Evolutionary conservation across 2,888 invertebrate species (phyloP).

Genomic region (Furcula furcula): DNA sequence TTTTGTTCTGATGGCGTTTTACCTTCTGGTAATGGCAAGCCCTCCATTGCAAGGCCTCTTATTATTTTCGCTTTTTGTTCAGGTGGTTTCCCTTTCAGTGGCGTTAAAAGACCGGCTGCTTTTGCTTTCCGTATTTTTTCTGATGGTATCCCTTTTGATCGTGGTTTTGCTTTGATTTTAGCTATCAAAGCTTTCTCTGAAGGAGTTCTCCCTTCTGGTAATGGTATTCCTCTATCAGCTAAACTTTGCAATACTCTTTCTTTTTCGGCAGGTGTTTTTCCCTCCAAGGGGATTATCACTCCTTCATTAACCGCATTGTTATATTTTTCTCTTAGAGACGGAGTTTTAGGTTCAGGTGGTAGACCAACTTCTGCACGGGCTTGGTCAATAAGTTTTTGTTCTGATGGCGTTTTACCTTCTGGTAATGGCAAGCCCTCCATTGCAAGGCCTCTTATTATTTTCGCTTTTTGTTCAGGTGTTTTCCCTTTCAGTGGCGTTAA

Average conservation of each 20-base stretch:
- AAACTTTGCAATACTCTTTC: conserved; percentile 27
- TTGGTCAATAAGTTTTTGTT: conserved; percentile 32
- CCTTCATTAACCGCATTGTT: conserved; percentile 24
- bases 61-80: conserved; percentile 21
- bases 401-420: conserved; percentile 37
- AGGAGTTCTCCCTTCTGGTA: conserved; percentile 34
- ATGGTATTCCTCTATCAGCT: conserved; percentile 24
- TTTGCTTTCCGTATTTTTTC: conserved; percentile 30
- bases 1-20: conserved; percentile 31
- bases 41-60: conserved; percentile 4
- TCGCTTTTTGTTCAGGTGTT: conserved; percentile 30
- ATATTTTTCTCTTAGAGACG: conserved; percentile 18
- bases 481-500: conserved; percentile 36
- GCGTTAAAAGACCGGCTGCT: conserved; percentile 29
- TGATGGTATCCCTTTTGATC: conserved; percentile 5
- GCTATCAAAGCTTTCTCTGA: conserved; percentile 36
- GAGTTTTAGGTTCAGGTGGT: conserved; percentile 29
- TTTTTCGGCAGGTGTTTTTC: conserved; percentile 24
- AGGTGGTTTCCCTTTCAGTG: conserved; percentile 23
- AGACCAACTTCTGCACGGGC: conserved; percentile 31
- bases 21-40: conserved; percentile 31
- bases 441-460: conserved; percentile 27
- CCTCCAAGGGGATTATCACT: conserved; percentile 30
- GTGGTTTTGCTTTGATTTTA: conserved; percentile 6
- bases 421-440: conserved; percentile 35